Conservation (phyloP, 2,888 invertebrate species). For the Seira sanloemensis region DNA sequence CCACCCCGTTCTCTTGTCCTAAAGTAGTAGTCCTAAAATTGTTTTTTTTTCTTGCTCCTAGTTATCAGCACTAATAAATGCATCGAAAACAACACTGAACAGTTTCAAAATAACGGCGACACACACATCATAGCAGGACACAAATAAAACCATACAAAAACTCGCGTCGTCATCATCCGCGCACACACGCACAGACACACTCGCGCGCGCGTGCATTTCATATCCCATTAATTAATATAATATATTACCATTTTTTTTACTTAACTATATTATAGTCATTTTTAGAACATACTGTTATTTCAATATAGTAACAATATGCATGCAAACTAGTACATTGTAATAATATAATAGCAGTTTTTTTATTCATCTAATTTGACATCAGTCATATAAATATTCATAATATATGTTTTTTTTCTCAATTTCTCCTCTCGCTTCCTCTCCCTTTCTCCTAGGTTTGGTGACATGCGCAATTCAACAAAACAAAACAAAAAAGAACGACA, state of each 20-base stretch:
- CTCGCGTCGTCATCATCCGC: neutral
- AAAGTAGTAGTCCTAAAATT: too few relatives aligned
- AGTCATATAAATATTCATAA: slow-evolving; percentile 54
- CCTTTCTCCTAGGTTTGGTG: slow-evolving; percentile 36
- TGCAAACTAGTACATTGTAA: slow-evolving; percentile 22
- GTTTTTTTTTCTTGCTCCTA: slow-evolving; percentile 2
- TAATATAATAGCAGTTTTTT: slow-evolving; percentile 26
- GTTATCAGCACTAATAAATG: slow-evolving; percentile 64
- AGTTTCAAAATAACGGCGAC: slow-evolving; percentile 50
- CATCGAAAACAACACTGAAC: slow-evolving; percentile 66
- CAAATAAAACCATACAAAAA: slow-evolving; percentile 30
- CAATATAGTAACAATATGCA: slow-evolving; percentile 10
- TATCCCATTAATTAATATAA: slow-evolving; percentile 7
- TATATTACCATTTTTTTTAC: neutral
- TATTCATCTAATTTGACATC: slow-evolving; percentile 44
- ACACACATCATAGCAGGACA: neutral
- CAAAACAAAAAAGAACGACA: neutral
- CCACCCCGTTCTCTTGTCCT: slow-evolving; percentile 33
- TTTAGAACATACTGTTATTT: slow-evolving; percentile 14
- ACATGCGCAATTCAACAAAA: slow-evolving; percentile 27
- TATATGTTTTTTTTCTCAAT: too few relatives aligned
- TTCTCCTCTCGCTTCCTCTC: neutral
- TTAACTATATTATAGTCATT: slow-evolving; percentile 5
- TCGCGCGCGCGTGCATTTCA: slow-evolving; percentile 4
- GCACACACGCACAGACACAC: too few relatives aligned